phyloP scores from a whole-genome alignment of 2,888 invertebrate genomes.

The Heliconius ethilla region DNA sequence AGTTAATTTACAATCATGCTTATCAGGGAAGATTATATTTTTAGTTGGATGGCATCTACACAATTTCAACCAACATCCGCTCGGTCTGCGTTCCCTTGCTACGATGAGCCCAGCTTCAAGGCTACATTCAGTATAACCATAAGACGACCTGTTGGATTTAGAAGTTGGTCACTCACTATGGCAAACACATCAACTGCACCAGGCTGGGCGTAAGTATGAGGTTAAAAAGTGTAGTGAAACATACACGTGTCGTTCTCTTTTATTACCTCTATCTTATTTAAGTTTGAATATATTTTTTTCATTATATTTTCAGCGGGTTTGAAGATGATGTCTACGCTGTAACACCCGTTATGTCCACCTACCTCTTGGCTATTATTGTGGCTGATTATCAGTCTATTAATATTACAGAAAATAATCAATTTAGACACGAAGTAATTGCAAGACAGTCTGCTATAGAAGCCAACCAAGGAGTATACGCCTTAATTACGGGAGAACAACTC shows the following conservation, averaged over 20 bases:
- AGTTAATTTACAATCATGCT: background rate
- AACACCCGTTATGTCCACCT: slow-evolving; percentile 84
- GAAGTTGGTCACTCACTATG: slow-evolving; percentile 83
- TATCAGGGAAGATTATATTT: slow-evolving; percentile 35
- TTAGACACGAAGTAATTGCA: slow-evolving; percentile 72
- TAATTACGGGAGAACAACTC: slow-evolving; percentile 67
- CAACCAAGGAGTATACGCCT: slow-evolving; percentile 69
- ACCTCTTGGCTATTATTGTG: slow-evolving; percentile 86
- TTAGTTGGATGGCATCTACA: slow-evolving; percentile 84
- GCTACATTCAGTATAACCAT: slow-evolving; percentile 87
- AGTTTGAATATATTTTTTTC: background rate
- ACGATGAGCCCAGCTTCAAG: slow-evolving; percentile 92
- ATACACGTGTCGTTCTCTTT: background rate
- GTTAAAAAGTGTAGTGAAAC: background rate
- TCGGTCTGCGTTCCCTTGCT: slow-evolving; percentile 88
- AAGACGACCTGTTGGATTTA: slow-evolving; percentile 76
- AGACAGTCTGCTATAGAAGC: slow-evolving; percentile 65
- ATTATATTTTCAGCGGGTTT: slow-evolving; percentile 54
- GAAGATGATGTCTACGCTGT: slow-evolving; percentile 62
- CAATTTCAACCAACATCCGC: slow-evolving; percentile 87
- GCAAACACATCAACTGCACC: slow-evolving; percentile 53
- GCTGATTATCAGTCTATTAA: slow-evolving; percentile 78
- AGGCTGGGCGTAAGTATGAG: slow-evolving; percentile 52
- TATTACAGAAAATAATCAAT: slow-evolving; percentile 27
- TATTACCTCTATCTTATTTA: no score